These are phyloP conservation scores for Jaculus jaculus DNA, from an alignment of 2,113 vertebrate genomes.

Conservation along the genomic window DNA sequence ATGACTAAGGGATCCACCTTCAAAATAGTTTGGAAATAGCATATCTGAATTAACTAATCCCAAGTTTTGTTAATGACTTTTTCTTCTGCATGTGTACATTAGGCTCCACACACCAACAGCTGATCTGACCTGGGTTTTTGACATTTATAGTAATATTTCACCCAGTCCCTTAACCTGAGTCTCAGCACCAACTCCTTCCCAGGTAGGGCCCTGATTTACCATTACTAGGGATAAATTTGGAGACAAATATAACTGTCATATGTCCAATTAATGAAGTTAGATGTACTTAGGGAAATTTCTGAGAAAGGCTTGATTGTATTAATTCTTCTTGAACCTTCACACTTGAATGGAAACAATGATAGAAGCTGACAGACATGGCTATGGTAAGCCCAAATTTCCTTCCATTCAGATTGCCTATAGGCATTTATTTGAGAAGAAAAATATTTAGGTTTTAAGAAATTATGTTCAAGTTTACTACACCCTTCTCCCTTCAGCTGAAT, in stretches of 20 bases:
- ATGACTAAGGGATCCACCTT: neutral
- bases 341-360: neutral
- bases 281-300: neutral
- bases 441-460: conserved; percentile 63
- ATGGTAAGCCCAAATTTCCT: neutral
- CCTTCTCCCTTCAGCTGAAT: conserved; percentile 3
- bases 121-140: neutral
- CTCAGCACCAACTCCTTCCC: neutral
- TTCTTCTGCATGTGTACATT: neutral
- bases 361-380: neutral
- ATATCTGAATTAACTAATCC: neutral
- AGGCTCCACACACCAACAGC: neutral
- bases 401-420: neutral
- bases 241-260: neutral
- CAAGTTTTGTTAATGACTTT: neutral
- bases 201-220: accelerated
- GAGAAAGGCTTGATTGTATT: neutral
- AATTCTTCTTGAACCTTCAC: conserved; percentile 12
- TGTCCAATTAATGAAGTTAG: neutral
- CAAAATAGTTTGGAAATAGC: neutral
- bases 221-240: neutral
- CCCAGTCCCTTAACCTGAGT: neutral
- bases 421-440: conserved; percentile 41
- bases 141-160: neutral
- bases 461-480: neutral